Percentiles rank a stretch among this genome's conserved stretches.
These are phyloP conservation scores for Callaeas wilsoni DNA, from an alignment of 2,113 vertebrate genomes.

Conservation along the genomic window DNA sequence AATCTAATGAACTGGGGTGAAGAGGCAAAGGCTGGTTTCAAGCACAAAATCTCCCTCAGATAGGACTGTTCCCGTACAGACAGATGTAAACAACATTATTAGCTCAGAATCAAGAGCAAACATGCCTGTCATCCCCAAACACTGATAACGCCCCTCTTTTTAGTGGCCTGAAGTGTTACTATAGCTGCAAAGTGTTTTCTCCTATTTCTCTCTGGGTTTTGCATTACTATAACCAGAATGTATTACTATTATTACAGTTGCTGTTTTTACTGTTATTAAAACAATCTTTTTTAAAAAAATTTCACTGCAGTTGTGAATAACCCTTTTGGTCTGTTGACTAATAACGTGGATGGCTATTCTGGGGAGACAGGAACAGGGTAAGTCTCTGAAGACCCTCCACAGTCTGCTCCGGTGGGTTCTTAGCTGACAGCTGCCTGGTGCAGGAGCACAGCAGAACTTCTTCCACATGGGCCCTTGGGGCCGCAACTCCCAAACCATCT, in stretches of 20 bases:
- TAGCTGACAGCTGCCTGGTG: neutral
- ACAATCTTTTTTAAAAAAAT: neutral
- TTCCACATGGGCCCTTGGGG: neutral
- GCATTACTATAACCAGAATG: neutral
- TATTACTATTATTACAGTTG: neutral
- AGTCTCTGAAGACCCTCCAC: neutral
- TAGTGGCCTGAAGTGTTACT: neutral
- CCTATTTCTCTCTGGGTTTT: neutral
- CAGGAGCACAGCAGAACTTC: neutral
- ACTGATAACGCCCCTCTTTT: fast-evolving
- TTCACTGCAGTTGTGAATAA: neutral
- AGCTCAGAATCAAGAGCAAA: neutral
- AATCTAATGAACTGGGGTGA: neutral
- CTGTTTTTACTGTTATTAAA: neutral
- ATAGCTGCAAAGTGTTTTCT: neutral
- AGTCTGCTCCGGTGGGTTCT: neutral
- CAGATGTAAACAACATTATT: neutral
- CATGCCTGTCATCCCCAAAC: neutral
- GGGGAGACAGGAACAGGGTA: neutral
- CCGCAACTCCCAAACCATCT: neutral
- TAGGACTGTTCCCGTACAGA: neutral
- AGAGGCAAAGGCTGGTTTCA: neutral
- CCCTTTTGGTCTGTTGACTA: neutral
- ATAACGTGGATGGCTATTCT: neutral
- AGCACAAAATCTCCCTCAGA: neutral